phyloP scores from a whole-genome alignment of 2,888 invertebrate species.

The Dermolepida albohirtum region DNA sequence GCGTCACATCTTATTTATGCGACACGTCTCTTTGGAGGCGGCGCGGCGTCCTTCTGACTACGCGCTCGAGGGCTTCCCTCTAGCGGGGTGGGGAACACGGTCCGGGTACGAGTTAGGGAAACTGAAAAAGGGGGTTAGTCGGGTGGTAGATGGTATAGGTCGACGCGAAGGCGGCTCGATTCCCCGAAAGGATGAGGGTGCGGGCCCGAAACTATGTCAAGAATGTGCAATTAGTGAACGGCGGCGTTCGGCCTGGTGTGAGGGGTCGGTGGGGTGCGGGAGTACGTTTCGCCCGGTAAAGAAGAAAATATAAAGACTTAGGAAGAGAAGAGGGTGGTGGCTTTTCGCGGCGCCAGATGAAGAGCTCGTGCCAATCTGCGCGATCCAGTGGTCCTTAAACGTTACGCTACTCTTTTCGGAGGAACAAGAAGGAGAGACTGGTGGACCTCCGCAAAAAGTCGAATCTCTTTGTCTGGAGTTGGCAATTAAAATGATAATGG shows the following conservation, averaged over 20 bases:
- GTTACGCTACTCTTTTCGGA: conserved; percentile 34
- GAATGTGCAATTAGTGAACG: conserved; percentile 97
- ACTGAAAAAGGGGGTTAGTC: conserved; percentile 44
- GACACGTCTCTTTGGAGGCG: conserved; percentile 39
- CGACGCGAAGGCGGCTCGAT: conserved; percentile 62
- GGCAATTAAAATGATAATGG: conserved; percentile 37
- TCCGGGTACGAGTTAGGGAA: conserved; percentile 40
- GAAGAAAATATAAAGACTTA: conserved; percentile 78
- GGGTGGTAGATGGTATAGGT: conserved; percentile 49
- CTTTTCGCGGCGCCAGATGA: conserved; percentile 54
- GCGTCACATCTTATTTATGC: conserved; percentile 44
- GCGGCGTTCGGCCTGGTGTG: conserved; percentile 72
- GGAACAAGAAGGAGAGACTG: not conserved
- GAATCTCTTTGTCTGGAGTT: conserved; percentile 26
- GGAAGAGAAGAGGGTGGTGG: conserved; percentile 68
- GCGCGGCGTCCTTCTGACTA: conserved; percentile 28
- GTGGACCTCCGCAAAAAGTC: conserved; percentile 10
- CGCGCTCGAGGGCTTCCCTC: conserved; percentile 3
- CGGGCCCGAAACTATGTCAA: conserved; percentile 93
- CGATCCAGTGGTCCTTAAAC: conserved; percentile 50
- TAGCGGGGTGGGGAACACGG: conserved; percentile 45
- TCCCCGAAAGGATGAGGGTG: conserved; percentile 69
- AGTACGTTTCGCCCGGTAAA: conserved; percentile 54
- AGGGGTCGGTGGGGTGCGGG: conserved; percentile 63
- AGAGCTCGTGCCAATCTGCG: conserved; percentile 56